Evolutionary conservation across 2,797 vertebrate genomes (phyloP).

Genomic region (Mycteria americana): DNA sequence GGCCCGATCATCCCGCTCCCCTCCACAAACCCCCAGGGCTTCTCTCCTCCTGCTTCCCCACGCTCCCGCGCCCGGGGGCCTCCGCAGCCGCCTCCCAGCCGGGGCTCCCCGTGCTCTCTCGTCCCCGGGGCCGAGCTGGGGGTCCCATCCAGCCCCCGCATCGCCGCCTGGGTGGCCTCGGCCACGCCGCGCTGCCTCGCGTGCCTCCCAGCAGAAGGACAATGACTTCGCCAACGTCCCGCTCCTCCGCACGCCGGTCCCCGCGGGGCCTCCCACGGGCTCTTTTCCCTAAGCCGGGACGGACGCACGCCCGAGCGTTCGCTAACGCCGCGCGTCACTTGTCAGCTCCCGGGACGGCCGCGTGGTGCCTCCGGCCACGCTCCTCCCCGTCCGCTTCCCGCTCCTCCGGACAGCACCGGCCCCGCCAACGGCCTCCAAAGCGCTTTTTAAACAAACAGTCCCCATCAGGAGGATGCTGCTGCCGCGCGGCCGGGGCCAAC

Average conservation of each 20-base stretch:
- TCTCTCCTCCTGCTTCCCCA: rapidly evolving
- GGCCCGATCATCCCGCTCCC: rapidly evolving
- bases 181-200: not conserved
- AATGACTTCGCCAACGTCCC: not conserved
- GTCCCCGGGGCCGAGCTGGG: rapidly evolving
- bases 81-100: not conserved
- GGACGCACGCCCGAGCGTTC: rapidly evolving
- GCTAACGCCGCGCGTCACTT: not conserved
- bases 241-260: rapidly evolving
- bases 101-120: rapidly evolving
- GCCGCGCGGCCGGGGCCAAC: not conserved
- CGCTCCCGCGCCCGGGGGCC: rapidly evolving
- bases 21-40: not conserved
- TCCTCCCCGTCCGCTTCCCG: not conserved
- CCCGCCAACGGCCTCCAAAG: rapidly evolving
- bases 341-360: not conserved
- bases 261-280: not conserved
- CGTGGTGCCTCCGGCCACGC: not conserved
- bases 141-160: not conserved
- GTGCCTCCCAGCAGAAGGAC: not conserved
- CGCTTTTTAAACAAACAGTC: not conserved
- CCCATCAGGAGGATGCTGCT: not conserved
- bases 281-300: not conserved
- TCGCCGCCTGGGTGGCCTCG: not conserved
- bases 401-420: rapidly evolving